Evolutionary conservation across 2,113 vertebrate species (phyloP).

Genomic region (Helogale parvula): DNA sequence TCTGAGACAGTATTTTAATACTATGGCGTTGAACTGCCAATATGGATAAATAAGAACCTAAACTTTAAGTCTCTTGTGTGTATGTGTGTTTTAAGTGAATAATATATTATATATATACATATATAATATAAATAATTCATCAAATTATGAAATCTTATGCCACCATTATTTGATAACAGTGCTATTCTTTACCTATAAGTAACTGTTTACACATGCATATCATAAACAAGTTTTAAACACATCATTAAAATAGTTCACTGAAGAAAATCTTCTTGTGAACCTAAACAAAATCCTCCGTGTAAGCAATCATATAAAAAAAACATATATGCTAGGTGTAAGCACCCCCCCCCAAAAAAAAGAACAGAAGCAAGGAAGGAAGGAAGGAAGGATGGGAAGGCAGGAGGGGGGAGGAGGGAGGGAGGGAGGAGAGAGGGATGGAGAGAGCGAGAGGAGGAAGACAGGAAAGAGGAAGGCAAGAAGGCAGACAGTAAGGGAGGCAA

Average conservation of each 20-base stretch:
- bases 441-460: neutral
- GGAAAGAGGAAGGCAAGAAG: too few species aligned
- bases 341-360: neutral
- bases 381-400: neutral
- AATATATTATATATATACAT: neutral
- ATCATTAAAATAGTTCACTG: neutral
- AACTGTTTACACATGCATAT: neutral
- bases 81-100: neutral
- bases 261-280: neutral
- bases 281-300: neutral
- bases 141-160: neutral
- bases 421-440: neutral
- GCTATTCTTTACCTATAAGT: conserved; percentile 64
- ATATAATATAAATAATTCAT: neutral
- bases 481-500: neutral
- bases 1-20: neutral
- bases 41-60: neutral
- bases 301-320: neutral
- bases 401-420: neutral
- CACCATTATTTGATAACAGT: conserved; percentile 15
- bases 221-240: neutral
- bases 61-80: neutral
- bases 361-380: too few species aligned
- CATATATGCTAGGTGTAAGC: too few species aligned
- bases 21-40: neutral